Evolutionary conservation across 2,113 vertebrate genomes (phyloP), one percentile per base, ranked within the genome.

Genomic region (Paradoxurus hermaphroditus): DNA sequence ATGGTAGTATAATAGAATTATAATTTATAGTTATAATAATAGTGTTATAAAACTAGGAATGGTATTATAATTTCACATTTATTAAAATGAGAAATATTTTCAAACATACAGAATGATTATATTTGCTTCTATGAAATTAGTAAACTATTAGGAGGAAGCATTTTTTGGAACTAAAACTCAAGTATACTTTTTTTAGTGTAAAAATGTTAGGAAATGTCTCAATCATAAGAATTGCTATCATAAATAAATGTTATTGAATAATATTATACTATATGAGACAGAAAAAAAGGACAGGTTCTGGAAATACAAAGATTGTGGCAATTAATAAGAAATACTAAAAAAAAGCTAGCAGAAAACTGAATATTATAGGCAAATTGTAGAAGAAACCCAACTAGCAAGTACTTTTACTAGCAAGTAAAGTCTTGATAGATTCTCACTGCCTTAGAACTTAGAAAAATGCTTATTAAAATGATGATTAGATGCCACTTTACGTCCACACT

Each of bases 401-500:
- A n/a, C n/a, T n/a, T n/a, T n/a, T n/a, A n/a, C n/a, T n/a, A n/a
- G n/a, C n/a, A n/a, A n/a, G n/a, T n/a, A n/a, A n/a, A n/a, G n/a
- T n/a, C n/a, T n/a, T n/a, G n/a, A n/a, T n/a, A 87, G 44, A 91
- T 46, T 79, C 51, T 87, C 44, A 12, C 10, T 87, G 23, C 27
- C 27, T 29, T 91, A 85, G 19, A 75, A 91, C 59, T 62, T 4
- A 63, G 11, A 75, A 91, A 79, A 85, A 18, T 79, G 18, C 4
- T 91, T 86, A 68, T 78, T 56, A 88, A 97, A 83, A 59, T 19
- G 82, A 27, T 86, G 81, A 67, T 84, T n/a, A 79, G 77, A 70
- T 77, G 23, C 3, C 34, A 63, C 16, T 62, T 68, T 27, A 63
- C 31, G 78, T 36, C 11, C 12, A n/a, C 34, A 84, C 2, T 34